Evolutionary conservation across 2,888 invertebrate genomes (phyloP).

Genomic region (Mystacides longicornis): DNA sequence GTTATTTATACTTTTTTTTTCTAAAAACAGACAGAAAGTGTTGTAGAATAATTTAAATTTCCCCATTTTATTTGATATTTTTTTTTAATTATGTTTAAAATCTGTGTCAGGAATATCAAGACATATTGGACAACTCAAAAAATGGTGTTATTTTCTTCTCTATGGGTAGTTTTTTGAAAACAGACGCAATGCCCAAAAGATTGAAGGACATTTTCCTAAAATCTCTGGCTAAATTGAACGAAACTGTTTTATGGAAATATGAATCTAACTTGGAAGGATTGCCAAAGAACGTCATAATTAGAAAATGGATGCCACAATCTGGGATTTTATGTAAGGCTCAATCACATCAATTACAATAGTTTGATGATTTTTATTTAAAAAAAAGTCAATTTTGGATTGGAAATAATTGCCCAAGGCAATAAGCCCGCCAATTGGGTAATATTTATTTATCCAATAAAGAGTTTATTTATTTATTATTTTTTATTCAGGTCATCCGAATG

Average conservation of each 20-base stretch:
- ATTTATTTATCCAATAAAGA: too few relatives aligned
- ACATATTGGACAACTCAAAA: neutral
- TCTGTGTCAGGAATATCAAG: neutral
- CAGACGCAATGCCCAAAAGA: neutral
- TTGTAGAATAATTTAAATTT: too few relatives aligned
- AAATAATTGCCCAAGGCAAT: too few relatives aligned
- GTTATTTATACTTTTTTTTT: too few relatives aligned
- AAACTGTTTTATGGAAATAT: slow-evolving; percentile 5
- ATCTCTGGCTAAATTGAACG: neutral
- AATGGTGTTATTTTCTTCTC: neutral
- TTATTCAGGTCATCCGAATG: slow-evolving; percentile 28
- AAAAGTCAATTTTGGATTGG: too few relatives aligned
- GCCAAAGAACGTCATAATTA: neutral
- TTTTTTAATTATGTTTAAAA: too few relatives aligned
- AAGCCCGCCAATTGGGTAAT: too few relatives aligned
- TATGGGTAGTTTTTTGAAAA: neutral
- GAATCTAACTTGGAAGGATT: slow-evolving; percentile 23
- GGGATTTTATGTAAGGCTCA: slow-evolving; percentile 19
- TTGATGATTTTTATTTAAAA: too few relatives aligned
- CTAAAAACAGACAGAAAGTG: too few relatives aligned
- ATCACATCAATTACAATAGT: too few relatives aligned
- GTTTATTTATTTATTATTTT: too few relatives aligned
- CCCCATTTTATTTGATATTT: too few relatives aligned
- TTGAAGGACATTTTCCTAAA: neutral
- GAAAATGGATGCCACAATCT: neutral